Conservation (phyloP, 2,888 invertebrate genomes). For the Eutolmus rufibarbis region DNA sequence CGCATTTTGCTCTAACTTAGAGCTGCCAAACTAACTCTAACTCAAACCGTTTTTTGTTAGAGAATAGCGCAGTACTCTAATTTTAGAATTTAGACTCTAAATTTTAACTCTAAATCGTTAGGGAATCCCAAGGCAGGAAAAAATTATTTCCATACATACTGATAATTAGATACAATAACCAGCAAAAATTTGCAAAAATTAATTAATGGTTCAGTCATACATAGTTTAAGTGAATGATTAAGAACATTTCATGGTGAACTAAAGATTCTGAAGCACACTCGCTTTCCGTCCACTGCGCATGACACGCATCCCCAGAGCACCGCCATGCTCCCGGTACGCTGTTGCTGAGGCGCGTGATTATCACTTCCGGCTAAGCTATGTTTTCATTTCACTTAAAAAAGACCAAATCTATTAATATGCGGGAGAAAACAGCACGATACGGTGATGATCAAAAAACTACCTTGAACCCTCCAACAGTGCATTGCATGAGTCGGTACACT, state of each 20-base stretch:
- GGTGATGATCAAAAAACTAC: slow-evolving; percentile 24
- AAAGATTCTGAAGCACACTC: neutral
- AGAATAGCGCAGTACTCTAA: no score
- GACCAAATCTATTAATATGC: neutral
- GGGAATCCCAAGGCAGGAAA: no score
- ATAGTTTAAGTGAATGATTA: neutral
- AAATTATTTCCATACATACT: neutral
- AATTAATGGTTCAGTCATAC: no score
- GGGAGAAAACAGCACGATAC: neutral
- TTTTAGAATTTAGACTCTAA: no score
- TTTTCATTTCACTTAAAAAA: neutral
- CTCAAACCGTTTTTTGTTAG: no score
- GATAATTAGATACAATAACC: neutral
- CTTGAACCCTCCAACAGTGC: neutral
- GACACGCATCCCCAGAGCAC: neutral
- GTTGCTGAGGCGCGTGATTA: neutral
- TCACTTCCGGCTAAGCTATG: neutral
- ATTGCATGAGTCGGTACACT: neutral
- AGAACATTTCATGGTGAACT: neutral
- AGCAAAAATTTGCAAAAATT: neutral
- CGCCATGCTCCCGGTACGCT: neutral
- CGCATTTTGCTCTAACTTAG: no score
- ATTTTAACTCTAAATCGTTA: no score
- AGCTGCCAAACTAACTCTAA: no score
- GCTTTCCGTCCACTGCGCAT: neutral